Evolutionary conservation across 2,113 vertebrate species (phyloP), one percentile per base, ranked within the genome.

Genomic region (Mesembrinibis cayennensis): DNA sequence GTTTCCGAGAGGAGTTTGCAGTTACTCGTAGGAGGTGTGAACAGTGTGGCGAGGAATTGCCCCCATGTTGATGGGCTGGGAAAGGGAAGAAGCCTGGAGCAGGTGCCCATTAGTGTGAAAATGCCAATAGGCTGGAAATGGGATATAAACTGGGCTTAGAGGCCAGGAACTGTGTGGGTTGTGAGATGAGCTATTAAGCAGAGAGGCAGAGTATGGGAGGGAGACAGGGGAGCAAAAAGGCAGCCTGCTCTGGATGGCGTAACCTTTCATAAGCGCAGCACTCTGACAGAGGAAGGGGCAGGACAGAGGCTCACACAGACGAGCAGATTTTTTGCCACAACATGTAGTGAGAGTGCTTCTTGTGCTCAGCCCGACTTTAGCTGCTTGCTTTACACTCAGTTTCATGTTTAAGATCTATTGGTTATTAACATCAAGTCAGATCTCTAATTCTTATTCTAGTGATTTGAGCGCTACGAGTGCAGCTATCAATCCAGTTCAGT

Each of bases 31-130:
- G 85, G 50, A 87, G 63, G 15, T 58, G 59, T 45, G 47, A 76
- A 50, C 5, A 55, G 7, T 0, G 0, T 16, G 32, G n/a, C 42
- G 67, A 90, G 55, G 63, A 84, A 36, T 8, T 56, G 52, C 9
- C 66, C 36, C 45, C 2, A 0, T 27, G 42, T 0, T 25, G 42
- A 38, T 36, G 65, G 55, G n/a, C 6, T 86, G 89, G 32, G 20
- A 82, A 67, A 70, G 69, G n/a, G 45, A 74, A 63, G 65, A 58
- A 55, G 47, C 40, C 65, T 47, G 52, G 42, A 69, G 49, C 36
- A 84, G 58, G 25, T 67, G 40, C 29, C 18, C 3, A 2, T 50
- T 47, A 34, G 45, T 18, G 26, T 61, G 45, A 53, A 62, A 91
- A 63, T 0, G 6, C 17, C 27, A 6, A 16, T 1, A 26, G 67